A percentile compares a stretch with the other conserved stretches of the same genome.
Conservation (phyloP, 2,113 vertebrate genomes). For the Seriola dumerili region DNA sequence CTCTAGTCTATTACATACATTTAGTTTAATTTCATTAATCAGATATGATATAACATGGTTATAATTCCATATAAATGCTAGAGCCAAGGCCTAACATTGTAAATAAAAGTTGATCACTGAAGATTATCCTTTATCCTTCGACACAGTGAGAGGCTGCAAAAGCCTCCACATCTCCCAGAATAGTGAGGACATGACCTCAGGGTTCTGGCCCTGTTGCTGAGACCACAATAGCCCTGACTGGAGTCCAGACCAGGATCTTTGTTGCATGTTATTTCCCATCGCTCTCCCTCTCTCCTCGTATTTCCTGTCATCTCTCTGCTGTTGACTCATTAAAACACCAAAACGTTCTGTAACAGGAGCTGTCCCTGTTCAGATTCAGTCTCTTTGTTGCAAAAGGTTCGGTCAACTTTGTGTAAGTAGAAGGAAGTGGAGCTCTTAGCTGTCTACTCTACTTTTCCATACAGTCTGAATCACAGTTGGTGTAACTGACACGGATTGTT, state of each 20-base stretch:
- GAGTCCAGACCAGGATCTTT: neutral
- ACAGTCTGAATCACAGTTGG: neutral
- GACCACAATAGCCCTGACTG: neutral
- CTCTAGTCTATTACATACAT: neutral
- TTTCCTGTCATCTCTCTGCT: neutral
- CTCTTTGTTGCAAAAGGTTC: neutral
- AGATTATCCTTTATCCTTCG: neutral
- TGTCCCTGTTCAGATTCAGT: neutral
- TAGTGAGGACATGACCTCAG: constrained; percentile 2
- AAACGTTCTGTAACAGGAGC: neutral
- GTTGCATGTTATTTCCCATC: neutral
- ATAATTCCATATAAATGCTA: no score
- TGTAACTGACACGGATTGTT: no score
- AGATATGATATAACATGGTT: neutral
- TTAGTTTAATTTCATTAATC: neutral
- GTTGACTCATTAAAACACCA: neutral
- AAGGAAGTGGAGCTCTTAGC: no score
- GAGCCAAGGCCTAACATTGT: neutral
- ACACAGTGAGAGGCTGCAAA: neutral
- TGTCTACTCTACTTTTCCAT: neutral
- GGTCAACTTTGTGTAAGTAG: neutral
- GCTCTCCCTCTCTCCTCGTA: neutral
- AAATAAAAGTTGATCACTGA: neutral
- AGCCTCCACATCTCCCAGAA: neutral
- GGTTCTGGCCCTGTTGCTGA: neutral